Percentiles rank a stretch among this genome's conserved stretches.
These are phyloP conservation scores for Podarcis raffonei DNA, from an alignment of 2,113 vertebrate genomes.

Conservation along the genomic window DNA sequence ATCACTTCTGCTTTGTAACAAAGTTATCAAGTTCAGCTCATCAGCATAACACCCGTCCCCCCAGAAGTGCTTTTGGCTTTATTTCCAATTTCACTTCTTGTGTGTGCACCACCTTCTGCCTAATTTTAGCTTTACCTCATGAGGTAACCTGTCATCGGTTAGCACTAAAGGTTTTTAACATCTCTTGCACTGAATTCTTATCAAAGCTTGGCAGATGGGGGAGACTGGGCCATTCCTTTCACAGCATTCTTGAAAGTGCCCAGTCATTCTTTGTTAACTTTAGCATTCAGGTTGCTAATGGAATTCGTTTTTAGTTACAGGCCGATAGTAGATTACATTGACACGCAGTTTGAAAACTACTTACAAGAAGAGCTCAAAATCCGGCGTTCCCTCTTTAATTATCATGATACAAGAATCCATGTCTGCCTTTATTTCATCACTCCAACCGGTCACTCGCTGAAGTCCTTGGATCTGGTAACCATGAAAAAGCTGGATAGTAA, in stretches of 20 bases:
- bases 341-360: conserved; percentile 97
- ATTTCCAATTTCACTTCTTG: background rate
- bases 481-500: conserved; percentile 99
- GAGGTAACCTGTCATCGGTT: background rate
- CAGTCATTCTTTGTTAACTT: background rate
- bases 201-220: background rate
- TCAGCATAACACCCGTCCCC: background rate
- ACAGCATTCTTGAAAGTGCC: background rate
- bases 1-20: background rate
- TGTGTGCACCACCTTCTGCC: background rate
- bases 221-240: background rate
- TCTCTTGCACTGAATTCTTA: conserved; percentile 1
- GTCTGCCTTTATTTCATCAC: conserved; percentile 99
- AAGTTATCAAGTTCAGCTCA: background rate
- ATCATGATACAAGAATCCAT: conserved; percentile 94
- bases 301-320: conserved; percentile 89
- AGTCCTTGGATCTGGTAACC: conserved; percentile 94
- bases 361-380: conserved; percentile 98
- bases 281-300: conserved; percentile 69
- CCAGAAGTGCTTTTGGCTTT: background rate
- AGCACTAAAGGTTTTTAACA: background rate
- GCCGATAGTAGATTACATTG: conserved; percentile 98
- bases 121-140: background rate
- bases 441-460: conserved; percentile 95
- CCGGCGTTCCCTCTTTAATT: conserved; percentile 96